Percentiles rank a stretch among this genome's conserved stretches.
Evolutionary conservation across 2,113 vertebrate genomes (phyloP).

Genomic region (Prolemur simus): DNA sequence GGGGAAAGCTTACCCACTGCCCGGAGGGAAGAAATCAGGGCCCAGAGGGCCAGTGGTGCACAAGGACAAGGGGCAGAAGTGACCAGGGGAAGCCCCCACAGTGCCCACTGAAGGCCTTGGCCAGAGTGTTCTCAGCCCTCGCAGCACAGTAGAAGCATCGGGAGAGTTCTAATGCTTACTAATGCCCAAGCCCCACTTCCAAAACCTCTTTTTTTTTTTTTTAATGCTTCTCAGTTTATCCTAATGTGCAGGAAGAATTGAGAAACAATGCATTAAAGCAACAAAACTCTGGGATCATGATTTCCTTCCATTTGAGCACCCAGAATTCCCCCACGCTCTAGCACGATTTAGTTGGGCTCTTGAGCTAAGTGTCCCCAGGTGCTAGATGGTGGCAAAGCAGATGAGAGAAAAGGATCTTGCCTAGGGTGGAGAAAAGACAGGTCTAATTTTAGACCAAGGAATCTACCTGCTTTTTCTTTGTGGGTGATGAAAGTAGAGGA

Average conservation of each 20-base stretch:
- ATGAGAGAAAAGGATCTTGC: neutral
- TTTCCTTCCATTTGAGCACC: neutral
- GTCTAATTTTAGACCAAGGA: neutral
- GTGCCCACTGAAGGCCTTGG: neutral
- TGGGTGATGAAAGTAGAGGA: neutral
- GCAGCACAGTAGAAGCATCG: neutral
- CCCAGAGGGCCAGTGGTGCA: neutral
- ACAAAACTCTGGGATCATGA: neutral
- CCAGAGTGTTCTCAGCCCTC: neutral
- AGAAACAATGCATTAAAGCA: neutral
- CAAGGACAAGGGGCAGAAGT: neutral
- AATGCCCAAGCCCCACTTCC: neutral
- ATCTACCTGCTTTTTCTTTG: neutral
- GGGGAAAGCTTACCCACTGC: neutral
- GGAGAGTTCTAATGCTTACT: neutral
- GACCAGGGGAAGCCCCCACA: neutral
- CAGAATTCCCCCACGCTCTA: neutral
- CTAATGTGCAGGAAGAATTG: neutral
- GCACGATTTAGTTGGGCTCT: neutral
- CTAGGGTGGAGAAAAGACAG: neutral
- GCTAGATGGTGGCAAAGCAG: neutral
- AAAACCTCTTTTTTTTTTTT: neutral
- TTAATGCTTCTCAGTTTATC: neutral
- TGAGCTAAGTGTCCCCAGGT: neutral
- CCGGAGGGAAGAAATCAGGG: neutral